These are phyloP conservation scores for Standfussiana lucernea DNA, from an alignment of 2,888 invertebrate genomes.

Conservation along the genomic window DNA sequence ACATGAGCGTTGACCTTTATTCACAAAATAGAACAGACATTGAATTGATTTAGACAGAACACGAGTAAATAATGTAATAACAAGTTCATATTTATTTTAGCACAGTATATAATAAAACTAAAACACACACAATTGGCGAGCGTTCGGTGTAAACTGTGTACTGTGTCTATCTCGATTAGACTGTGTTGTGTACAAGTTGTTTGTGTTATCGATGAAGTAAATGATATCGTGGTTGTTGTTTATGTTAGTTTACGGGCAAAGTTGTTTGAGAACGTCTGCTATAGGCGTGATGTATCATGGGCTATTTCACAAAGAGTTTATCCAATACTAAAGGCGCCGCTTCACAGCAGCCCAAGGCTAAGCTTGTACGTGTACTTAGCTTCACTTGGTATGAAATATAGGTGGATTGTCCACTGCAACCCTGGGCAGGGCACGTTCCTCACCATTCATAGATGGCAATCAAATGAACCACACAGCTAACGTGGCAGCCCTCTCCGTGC, in stretches of 20 bases:
- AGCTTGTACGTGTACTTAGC: too few relatives aligned
- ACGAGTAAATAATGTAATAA: constrained; percentile 52
- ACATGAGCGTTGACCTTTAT: not conserved
- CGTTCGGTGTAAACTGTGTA: constrained; percentile 5
- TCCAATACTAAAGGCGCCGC: not conserved
- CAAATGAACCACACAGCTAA: too few relatives aligned
- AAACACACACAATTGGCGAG: constrained; percentile 45
- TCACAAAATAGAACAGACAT: constrained; percentile 31
- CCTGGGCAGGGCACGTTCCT: too few relatives aligned
- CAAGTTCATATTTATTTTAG: constrained; percentile 36
- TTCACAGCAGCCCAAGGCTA: not conserved
- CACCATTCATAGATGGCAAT: too few relatives aligned
- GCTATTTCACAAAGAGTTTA: not conserved
- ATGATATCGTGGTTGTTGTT: constrained; percentile 35
- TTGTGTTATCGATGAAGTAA: constrained; percentile 29
- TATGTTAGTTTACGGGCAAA: constrained; percentile 12
- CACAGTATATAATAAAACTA: constrained; percentile 40
- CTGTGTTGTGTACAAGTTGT: constrained; percentile 11
- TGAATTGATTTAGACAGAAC: constrained; percentile 43
- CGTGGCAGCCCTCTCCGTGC: not conserved
- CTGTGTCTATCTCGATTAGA: constrained; percentile 20
- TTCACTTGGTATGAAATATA: too few relatives aligned
- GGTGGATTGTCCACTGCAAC: not conserved
- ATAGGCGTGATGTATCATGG: not conserved
- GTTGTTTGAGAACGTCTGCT: constrained; percentile 14